phyloP scores from a whole-genome alignment of 2,113 vertebrate species.

The Catharus fuscescens region DNA sequence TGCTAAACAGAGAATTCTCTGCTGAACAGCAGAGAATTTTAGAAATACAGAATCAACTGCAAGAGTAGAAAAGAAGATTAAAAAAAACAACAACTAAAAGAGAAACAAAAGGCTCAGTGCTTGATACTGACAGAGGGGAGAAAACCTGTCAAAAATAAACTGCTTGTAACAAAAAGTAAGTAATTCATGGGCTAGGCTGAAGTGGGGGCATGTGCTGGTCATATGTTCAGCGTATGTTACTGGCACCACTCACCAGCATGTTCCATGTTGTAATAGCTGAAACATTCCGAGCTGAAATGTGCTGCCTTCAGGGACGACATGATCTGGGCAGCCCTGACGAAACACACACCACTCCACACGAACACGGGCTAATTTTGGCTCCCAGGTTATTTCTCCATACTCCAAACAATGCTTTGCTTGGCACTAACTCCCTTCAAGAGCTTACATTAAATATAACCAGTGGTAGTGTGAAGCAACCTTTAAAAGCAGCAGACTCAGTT shows the following conservation, averaged over 20 bases:
- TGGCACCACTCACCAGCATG: slow-evolving; percentile 32
- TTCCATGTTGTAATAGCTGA: slow-evolving; percentile 51
- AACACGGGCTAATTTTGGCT: slow-evolving; percentile 50
- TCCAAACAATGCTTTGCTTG: slow-evolving; percentile 61
- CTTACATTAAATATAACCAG: not conserved
- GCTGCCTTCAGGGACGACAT: slow-evolving; percentile 57
- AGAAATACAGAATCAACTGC: not conserved
- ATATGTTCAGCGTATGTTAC: slow-evolving; percentile 47
- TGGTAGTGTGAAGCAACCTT: not conserved
- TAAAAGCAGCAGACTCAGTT: not conserved
- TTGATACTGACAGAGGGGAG: not conserved
- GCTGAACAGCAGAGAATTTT: not conserved
- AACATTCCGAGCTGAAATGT: slow-evolving; percentile 26
- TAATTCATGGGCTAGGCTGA: not conserved
- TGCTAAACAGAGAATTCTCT: not conserved
- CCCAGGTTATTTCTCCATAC: slow-evolving; percentile 45
- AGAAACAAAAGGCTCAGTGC: slow-evolving; percentile 6
- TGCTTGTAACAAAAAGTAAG: slow-evolving; percentile 42
- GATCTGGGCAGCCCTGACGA: slow-evolving; percentile 58
- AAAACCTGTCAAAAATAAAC: slow-evolving; percentile 1
- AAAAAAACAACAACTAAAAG: not conserved
- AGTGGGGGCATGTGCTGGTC: slow-evolving; percentile 52
- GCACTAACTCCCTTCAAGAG: not conserved
- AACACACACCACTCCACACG: slow-evolving; percentile 26
- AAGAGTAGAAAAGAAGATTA: not conserved